Percentiles rank a stretch among this genome's conserved stretches.
Conservation (phyloP, 1,140 invertebrate species). For the Pogonomyrmex californicus region DNA sequence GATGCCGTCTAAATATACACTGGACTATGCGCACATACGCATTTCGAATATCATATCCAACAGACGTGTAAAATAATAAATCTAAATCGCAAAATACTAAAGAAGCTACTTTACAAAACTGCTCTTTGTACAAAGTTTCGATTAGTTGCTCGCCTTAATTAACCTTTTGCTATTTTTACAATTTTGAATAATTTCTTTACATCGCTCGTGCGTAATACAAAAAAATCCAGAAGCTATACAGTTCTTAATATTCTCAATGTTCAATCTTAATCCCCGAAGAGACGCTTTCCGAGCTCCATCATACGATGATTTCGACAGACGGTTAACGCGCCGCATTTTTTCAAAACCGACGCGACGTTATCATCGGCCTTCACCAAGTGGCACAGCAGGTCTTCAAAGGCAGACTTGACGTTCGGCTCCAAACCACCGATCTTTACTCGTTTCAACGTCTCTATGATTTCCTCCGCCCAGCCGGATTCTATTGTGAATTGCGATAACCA, state of each 20-base stretch:
- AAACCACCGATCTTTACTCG: slow-evolving; percentile 94
- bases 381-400: slow-evolving; percentile 96
- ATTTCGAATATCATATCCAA: slow-evolving; percentile 39
- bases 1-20: slow-evolving; percentile 79
- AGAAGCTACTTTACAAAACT: slow-evolving; percentile 35
- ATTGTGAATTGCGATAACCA: slow-evolving; percentile 97
- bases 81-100: slow-evolving; percentile 55
- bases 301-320: slow-evolving; percentile 95
- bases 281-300: slow-evolving; percentile 95
- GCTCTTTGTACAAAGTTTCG: slow-evolving; percentile 17
- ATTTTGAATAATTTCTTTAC: slow-evolving; percentile 6
- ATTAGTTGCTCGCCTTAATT: neutral
- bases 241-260: neutral
- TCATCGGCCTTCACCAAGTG: slow-evolving; percentile 94
- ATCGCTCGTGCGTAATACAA: slow-evolving; percentile 28
- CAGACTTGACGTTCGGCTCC: slow-evolving; percentile 94
- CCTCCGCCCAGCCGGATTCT: slow-evolving; percentile 96
- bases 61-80: slow-evolving; percentile 25
- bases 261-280: slow-evolving; percentile 92
- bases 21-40: slow-evolving; percentile 50
- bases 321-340: slow-evolving; percentile 93
- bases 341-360: slow-evolving; percentile 91
- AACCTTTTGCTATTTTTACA: neutral
- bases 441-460: slow-evolving; percentile 93
- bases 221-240: neutral